Evolutionary conservation across 1,140 invertebrate genomes (phyloP).

Genomic region (Sesamia nonagrioides): DNA sequence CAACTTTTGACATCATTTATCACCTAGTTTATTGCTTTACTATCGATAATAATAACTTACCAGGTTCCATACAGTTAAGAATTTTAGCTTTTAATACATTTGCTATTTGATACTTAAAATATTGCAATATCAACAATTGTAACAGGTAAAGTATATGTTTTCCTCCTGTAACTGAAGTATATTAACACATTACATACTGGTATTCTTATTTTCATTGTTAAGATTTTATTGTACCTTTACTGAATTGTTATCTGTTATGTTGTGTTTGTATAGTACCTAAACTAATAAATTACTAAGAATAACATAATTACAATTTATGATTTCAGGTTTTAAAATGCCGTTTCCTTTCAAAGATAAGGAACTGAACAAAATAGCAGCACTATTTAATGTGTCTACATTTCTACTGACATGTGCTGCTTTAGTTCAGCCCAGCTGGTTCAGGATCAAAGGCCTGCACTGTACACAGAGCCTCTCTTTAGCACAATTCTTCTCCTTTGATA

Average conservation of each 20-base stretch:
- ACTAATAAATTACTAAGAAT: background rate
- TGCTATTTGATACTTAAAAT: background rate
- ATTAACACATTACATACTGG: background rate
- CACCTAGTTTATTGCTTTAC: background rate
- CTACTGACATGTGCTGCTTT: conserved; percentile 86
- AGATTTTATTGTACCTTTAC: too few relatives aligned
- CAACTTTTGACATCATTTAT: conserved; percentile 1
- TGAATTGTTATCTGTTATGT: too few relatives aligned
- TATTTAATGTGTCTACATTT: conserved; percentile 87
- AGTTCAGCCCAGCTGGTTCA: conserved; percentile 87
- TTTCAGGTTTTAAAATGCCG: conserved; percentile 78
- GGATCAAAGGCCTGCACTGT: conserved; percentile 85
- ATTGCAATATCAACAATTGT: background rate
- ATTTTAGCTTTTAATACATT: background rate
- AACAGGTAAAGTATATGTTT: background rate
- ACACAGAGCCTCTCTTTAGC: conserved; percentile 84
- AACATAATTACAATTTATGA: conserved; percentile 24
- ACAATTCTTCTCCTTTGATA: conserved; percentile 85
- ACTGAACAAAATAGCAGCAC: conserved; percentile 87
- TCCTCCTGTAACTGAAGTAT: background rate
- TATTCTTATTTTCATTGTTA: too few relatives aligned
- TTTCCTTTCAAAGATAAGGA: conserved; percentile 84
- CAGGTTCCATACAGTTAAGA: background rate
- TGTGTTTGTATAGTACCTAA: too few relatives aligned
- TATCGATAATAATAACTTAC: background rate